phyloP scores from a whole-genome alignment of 2,888 invertebrate species.

The Drosophila infuscata region DNA sequence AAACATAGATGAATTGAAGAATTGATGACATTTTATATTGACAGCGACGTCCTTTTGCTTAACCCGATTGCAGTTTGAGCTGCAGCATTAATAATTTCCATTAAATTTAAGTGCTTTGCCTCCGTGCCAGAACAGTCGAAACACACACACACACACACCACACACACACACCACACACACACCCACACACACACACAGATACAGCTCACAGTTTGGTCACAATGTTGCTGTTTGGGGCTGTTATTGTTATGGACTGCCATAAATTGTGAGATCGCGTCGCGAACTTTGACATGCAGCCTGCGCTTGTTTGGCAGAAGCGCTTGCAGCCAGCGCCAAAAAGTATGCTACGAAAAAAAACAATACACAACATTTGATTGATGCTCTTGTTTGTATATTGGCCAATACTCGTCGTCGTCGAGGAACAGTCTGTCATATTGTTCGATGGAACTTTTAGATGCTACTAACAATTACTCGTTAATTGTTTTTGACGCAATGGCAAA shows the following conservation, averaged over 20 bases:
- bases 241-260: conserved; percentile 47
- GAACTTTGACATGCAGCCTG: conserved; percentile 61
- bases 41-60: conserved; percentile 23
- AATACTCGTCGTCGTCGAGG: background rate
- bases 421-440: conserved; percentile 1
- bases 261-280: conserved; percentile 51
- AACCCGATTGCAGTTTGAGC: conserved; percentile 40
- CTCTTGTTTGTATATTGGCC: conserved; percentile 56
- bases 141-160: background rate
- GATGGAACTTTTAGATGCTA: conserved; percentile 29
- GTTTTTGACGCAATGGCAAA: conserved; percentile 31
- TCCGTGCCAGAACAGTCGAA: conserved; percentile 1
- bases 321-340: conserved; percentile 44
- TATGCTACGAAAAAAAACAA: conserved; percentile 46
- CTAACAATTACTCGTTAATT: conserved; percentile 59
- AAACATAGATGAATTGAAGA: conserved; percentile 6
- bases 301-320: conserved; percentile 48
- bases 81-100: conserved; percentile 54
- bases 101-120: conserved; percentile 53
- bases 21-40: conserved; percentile 11
- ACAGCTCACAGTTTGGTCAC: conserved; percentile 50
- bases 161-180: background rate
- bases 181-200: background rate
- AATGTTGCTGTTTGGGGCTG: conserved; percentile 34
- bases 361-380: conserved; percentile 66